Evolutionary conservation across 2,888 invertebrate genomes (phyloP).

Genomic region (Actias luna): DNA sequence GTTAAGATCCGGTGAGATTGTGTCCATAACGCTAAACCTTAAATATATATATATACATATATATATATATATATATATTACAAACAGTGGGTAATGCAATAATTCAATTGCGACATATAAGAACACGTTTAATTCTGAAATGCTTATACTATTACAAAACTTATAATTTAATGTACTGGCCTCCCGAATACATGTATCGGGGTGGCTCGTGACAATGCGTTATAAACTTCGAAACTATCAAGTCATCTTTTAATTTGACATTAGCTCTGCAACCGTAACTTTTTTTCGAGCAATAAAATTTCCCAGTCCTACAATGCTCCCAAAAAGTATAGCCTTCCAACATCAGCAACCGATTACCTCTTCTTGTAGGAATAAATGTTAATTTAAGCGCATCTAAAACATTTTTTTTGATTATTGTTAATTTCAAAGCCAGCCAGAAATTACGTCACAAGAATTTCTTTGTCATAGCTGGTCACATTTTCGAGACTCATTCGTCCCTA

Average conservation of each 20-base stretch:
- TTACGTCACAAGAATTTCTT: too few relatives aligned
- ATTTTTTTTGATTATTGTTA: too few relatives aligned
- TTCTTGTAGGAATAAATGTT: conserved; percentile 24
- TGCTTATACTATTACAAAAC: not conserved
- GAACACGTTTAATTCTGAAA: not conserved
- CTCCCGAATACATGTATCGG: conserved; percentile 18
- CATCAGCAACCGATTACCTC: conserved; percentile 34
- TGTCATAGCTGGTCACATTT: too few relatives aligned
- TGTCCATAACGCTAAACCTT: too few relatives aligned
- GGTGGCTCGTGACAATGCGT: conserved; percentile 27
- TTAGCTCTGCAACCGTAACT: conserved; percentile 38
- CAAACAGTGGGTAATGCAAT: not conserved
- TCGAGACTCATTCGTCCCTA: too few relatives aligned
- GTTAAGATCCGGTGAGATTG: too few relatives aligned
- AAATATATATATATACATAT: too few relatives aligned
- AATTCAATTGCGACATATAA: not conserved
- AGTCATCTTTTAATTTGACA: conserved; percentile 21
- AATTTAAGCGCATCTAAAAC: conserved; percentile 9
- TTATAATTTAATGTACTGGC: conserved; percentile 18
- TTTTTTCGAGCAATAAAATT: conserved; percentile 46
- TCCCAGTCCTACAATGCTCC: conserved; percentile 27
- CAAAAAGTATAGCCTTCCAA: conserved; percentile 38
- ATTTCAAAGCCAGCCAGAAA: too few relatives aligned
- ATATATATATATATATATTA: too few relatives aligned
- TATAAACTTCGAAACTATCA: conserved; percentile 4